These are phyloP conservation scores for Cristatella mucedo DNA, from an alignment of 2,888 invertebrate species.

Conservation along the genomic window DNA sequence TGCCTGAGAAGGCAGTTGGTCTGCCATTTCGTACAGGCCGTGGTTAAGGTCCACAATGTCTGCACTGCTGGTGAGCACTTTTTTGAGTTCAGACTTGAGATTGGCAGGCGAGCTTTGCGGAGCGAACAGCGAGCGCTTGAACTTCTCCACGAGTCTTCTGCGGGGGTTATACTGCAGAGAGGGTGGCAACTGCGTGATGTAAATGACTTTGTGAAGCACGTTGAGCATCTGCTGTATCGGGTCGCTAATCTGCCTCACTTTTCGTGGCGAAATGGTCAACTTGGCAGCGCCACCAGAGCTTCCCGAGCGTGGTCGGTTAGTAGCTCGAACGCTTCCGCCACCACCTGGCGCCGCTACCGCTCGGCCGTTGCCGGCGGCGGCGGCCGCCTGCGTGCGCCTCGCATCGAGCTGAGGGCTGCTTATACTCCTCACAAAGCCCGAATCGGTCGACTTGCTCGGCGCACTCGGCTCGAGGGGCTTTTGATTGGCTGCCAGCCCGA, in stretches of 20 bases:
- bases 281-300: constrained; percentile 7
- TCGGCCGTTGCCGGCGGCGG: too few relatives aligned
- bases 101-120: constrained; percentile 27
- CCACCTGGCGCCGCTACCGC: too few relatives aligned
- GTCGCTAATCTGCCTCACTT: constrained; percentile 33
- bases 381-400: too few relatives aligned
- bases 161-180: constrained; percentile 27
- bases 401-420: too few relatives aligned
- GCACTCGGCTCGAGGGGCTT: too few relatives aligned
- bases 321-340: too few relatives aligned
- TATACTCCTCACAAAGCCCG: too few relatives aligned
- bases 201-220: constrained; percentile 35
- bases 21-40: constrained; percentile 23
- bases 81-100: constrained; percentile 32
- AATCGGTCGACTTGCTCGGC: too few relatives aligned
- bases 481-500: too few relatives aligned
- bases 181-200: constrained; percentile 33
- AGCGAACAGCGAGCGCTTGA: constrained; percentile 31
- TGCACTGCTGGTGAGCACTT: constrained; percentile 17
- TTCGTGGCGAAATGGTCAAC: constrained; percentile 29
- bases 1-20: background rate
- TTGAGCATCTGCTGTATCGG: constrained; percentile 35
- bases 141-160: constrained; percentile 30
- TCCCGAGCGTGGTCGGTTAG: constrained; percentile 1
- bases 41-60: constrained; percentile 33